Base-by-base conservation (phyloP, 2,797 vertebrate species). In the Ctenopoma kingsleyae region DNA sequence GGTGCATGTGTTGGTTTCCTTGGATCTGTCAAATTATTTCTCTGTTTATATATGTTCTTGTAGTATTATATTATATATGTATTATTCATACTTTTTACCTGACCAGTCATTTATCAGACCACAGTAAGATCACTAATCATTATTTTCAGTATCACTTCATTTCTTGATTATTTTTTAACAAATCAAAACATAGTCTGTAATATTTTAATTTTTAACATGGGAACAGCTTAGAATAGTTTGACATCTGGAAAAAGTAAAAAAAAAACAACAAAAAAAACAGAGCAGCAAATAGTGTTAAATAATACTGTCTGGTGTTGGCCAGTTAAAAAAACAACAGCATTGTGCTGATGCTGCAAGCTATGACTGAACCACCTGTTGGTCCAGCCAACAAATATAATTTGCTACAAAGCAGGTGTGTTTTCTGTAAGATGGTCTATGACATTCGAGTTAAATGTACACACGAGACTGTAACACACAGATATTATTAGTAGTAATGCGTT, bases 371-470 rank as follows among this genome's bases (percentile, higher is more conserved):
- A 66, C 71, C 68, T 72, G 66, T n/a, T 75, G 64, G 38, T 64
- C 41, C 22, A 9, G 74, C 85, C 81, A 89, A 89, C 71, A 65
- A 74, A 76, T 63, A 87, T 77, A 91, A 75, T 77, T 76, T 73
- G 78, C 85, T 83, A 74, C 76, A 76, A 79, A 85, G 57, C 86
- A 88, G 87, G 87, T 91, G 86, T 88, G 83, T 86, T 89, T 89
- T 85, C 65, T 47, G 53, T 80, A 73, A 76, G 78, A 79, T 74
- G 62, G 90, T 76, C 76, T 71, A 15, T 71, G 68, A 60, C 76
- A 75, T 78, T 78, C 27, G 66, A 49, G 49, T 73, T 80, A 59
- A 85, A 69, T n/a, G 23, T 40, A 64, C 74, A 83, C 36, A 66
- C 9, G 6, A 43, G 35, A 55, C 44, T 23, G 65, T n/a, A 43